Conservation (phyloP, 1,140 invertebrate genomes). For the Drosophila ercepeae region DNA sequence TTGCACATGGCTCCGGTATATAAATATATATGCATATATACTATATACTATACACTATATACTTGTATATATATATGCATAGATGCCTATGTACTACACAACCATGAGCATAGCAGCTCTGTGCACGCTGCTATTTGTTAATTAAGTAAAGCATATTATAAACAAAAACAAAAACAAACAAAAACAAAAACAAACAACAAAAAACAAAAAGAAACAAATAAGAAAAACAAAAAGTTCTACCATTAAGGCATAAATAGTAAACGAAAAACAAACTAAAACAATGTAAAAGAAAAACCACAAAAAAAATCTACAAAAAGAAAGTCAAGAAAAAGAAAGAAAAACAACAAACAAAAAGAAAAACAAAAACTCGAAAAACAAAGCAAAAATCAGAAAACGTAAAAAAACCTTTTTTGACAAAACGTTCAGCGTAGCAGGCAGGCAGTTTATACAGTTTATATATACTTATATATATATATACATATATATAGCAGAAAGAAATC, state of each 20-base stretch:
- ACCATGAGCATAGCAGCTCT: constrained; percentile 9
- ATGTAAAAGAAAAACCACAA: constrained; percentile 43
- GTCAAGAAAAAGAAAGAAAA: constrained; percentile 8
- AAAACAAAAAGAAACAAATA: no score
- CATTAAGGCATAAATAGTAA: constrained; percentile 69
- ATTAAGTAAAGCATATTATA: constrained; percentile 67
- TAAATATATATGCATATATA: constrained; percentile 7
- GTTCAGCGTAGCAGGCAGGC: constrained; percentile 69
- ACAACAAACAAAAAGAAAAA: constrained; percentile 37
- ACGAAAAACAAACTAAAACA: constrained; percentile 39
- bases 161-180: constrained; percentile 53
- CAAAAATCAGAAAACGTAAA: constrained; percentile 49
- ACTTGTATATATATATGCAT: constrained; percentile 13
- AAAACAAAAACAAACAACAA: constrained; percentile 39
- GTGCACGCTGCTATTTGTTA: constrained; percentile 66
- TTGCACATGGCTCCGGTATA: constrained; percentile 57
- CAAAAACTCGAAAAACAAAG: constrained; percentile 36
- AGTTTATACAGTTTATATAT: constrained; percentile 80
- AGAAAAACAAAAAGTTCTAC: constrained; percentile 62
- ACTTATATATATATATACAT: constrained; percentile 66
- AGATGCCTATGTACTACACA: not conserved
- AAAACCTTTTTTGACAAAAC: constrained; percentile 63
- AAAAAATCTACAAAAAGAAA: constrained; percentile 15
- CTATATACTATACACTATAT: constrained; percentile 7
- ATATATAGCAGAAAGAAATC: constrained; percentile 26